These are phyloP conservation scores for Kobus ellipsiprymnus DNA, from an alignment of 2,113 vertebrate genomes.

Conservation along the genomic window DNA sequence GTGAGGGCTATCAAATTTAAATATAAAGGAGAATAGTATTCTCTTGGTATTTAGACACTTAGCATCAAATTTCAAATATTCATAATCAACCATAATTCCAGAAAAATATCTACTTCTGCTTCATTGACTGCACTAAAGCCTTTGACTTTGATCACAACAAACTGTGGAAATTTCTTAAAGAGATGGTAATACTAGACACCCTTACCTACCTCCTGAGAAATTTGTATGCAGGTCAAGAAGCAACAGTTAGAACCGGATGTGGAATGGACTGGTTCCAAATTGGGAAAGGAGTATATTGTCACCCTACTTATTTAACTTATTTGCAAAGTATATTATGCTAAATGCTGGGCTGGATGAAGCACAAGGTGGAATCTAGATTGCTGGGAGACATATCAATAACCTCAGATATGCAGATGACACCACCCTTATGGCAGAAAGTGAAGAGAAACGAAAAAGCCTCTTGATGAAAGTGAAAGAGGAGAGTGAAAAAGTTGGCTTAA, in stretches of 20 bases:
- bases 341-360: background rate
- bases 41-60: background rate
- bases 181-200: background rate
- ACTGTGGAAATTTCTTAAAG: background rate
- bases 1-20: background rate
- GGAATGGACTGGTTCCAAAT: background rate
- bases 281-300: background rate
- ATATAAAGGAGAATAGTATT: background rate
- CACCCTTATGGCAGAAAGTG: background rate
- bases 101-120: background rate
- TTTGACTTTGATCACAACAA: background rate
- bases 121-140: background rate
- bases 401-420: background rate
- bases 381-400: background rate
- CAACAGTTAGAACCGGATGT: background rate
- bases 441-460: background rate
- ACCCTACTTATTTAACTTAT: background rate
- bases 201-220: background rate
- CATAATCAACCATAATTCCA: background rate
- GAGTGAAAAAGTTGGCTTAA: background rate
- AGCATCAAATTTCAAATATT: conserved; percentile 11
- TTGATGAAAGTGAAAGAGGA: background rate
- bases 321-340: background rate
- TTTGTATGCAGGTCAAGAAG: background rate
- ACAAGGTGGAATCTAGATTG: background rate